Conservation (phyloP, 2,888 invertebrate genomes). For the Leptothorax acervorum region DNA sequence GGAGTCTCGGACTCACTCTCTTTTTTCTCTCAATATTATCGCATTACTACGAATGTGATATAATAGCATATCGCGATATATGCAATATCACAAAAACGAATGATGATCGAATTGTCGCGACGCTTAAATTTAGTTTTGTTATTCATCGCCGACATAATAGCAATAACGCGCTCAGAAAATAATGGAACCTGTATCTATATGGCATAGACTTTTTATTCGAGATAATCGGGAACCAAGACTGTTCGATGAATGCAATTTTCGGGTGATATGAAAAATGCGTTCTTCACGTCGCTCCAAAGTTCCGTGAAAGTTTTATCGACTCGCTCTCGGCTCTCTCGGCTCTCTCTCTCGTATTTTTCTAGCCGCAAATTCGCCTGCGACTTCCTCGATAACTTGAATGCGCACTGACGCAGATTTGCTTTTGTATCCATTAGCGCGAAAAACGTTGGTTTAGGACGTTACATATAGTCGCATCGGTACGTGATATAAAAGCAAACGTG, state of each 20-base stretch:
- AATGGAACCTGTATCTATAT: neutral
- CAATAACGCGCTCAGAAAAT: neutral
- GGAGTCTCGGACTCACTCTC: neutral
- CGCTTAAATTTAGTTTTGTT: neutral
- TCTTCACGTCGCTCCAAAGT: neutral
- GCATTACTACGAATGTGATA: neutral
- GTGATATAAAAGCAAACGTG: constrained; percentile 28
- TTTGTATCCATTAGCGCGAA: constrained; percentile 30
- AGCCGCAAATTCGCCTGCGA: constrained; percentile 2
- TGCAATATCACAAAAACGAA: constrained; percentile 11
- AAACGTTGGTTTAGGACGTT: constrained; percentile 5
- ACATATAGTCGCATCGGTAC: constrained; percentile 1
- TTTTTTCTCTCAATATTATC: neutral
- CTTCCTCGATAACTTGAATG: constrained; percentile 34
- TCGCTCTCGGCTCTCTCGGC: neutral
- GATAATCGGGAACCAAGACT: neutral
- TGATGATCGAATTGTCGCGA: neutral
- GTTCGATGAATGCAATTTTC: constrained; percentile 8
- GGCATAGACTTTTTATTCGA: neutral
- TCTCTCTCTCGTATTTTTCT: constrained; percentile 33
- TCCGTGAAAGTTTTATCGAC: constrained; percentile 15
- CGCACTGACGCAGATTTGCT: constrained; percentile 28
- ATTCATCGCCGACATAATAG: neutral
- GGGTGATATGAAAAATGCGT: neutral
- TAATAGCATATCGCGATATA: neutral